These are phyloP conservation scores for Stenoptilia bipunctidactyla DNA, from an alignment of 2,888 invertebrate species.

Conservation along the genomic window DNA sequence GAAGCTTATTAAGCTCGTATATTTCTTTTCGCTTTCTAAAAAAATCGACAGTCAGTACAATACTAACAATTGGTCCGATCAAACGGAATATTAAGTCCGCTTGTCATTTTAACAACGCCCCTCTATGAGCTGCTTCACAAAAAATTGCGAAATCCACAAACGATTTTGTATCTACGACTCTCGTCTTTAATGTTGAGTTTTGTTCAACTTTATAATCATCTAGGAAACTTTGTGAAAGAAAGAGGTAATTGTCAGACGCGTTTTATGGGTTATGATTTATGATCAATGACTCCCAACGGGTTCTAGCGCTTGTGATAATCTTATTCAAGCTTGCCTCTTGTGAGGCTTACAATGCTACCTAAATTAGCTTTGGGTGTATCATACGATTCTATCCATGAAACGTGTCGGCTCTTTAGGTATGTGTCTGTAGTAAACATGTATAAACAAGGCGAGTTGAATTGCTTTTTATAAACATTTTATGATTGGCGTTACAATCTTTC, in stretches of 20 bases:
- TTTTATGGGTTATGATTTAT: slow-evolving; percentile 71
- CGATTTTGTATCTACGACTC: slow-evolving; percentile 18
- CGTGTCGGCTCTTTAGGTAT: slow-evolving; percentile 19
- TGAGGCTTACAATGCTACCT: slow-evolving; percentile 67
- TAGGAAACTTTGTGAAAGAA: slow-evolving; percentile 53
- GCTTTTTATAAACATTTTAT: slow-evolving; percentile 31
- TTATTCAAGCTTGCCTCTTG: slow-evolving; percentile 61
- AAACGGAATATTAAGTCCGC: slow-evolving; percentile 69
- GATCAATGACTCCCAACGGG: slow-evolving; percentile 69
- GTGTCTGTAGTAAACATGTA: slow-evolving; percentile 38
- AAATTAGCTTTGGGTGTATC: slow-evolving; percentile 64
- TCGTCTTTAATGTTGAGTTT: slow-evolving; percentile 16
- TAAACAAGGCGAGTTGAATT: slow-evolving; percentile 32
- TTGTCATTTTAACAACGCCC: slow-evolving; percentile 65
- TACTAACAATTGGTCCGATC: slow-evolving; percentile 68
- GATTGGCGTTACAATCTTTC: slow-evolving; percentile 22
- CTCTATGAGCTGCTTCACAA: slow-evolving; percentile 34
- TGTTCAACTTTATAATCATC: slow-evolving; percentile 21
- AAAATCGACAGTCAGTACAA: slow-evolving; percentile 55
- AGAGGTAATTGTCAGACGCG: slow-evolving; percentile 63
- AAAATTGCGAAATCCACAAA: slow-evolving; percentile 5
- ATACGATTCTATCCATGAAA: slow-evolving; percentile 17
- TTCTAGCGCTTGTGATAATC: slow-evolving; percentile 58
- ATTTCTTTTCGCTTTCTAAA: slow-evolving; percentile 47
- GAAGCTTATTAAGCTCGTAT: slow-evolving; percentile 37